Conservation (phyloP, 1,140 invertebrate species). For the Drosophila serrata region DNA sequence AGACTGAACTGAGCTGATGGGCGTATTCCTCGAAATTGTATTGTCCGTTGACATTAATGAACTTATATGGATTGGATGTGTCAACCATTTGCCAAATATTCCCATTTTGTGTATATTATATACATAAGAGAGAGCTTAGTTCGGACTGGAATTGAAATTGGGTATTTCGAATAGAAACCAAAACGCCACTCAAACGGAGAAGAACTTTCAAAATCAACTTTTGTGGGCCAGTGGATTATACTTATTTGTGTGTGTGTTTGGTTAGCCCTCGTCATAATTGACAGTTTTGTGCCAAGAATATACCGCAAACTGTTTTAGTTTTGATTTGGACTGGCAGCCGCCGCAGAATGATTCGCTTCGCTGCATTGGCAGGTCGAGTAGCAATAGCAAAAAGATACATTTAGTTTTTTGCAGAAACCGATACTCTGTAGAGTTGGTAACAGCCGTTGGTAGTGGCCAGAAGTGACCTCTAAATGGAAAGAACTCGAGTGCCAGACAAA, state of each 20-base stretch:
- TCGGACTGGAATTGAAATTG: neutral
- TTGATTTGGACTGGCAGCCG: conserved; percentile 61
- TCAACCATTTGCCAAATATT: conserved; percentile 29
- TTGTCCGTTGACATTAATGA: conserved; percentile 76
- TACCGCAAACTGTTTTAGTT: conserved; percentile 78
- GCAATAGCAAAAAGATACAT: conserved; percentile 39
- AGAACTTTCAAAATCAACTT: conserved; percentile 43
- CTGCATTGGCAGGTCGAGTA: conserved; percentile 64
- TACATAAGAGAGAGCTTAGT: conserved; percentile 6
- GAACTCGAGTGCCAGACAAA: conserved; percentile 51
- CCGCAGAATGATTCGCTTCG: conserved; percentile 64
- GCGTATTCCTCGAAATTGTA: conserved; percentile 51
- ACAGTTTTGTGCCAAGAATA: conserved; percentile 81
- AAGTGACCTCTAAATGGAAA: conserved; percentile 73
- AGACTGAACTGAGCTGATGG: conserved; percentile 13
- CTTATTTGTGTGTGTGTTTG: conserved; percentile 32
- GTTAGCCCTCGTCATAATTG: conserved; percentile 70
- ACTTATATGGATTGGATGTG: conserved; percentile 79
- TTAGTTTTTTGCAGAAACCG: conserved; percentile 25
- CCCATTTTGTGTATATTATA: no score
- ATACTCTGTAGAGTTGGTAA: conserved; percentile 31
- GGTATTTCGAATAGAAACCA: neutral
- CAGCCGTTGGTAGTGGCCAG: conserved; percentile 21
- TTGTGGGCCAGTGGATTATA: conserved; percentile 30
- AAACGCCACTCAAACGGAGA: conserved; percentile 27